Percentiles rank a stretch among this genome's conserved stretches.
phyloP scores from a whole-genome alignment of 2,113 vertebrate species.

The Indicator maculatus region DNA sequence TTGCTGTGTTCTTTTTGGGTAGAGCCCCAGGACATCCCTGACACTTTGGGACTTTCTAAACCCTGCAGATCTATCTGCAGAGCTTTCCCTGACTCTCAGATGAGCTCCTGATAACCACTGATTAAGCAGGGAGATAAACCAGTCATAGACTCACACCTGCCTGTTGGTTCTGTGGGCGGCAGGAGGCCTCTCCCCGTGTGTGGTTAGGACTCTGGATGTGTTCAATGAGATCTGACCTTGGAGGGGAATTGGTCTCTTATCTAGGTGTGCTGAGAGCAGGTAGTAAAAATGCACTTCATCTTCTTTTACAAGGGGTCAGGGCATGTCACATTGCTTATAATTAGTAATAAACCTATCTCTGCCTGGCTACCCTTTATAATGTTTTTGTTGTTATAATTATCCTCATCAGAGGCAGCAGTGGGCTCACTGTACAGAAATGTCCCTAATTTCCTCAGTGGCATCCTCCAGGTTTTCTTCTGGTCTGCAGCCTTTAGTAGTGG shows the following conservation, averaged over 20 bases:
- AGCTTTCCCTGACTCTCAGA: not conserved
- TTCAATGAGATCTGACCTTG: slow-evolving; percentile 82
- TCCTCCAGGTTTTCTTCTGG: not conserved
- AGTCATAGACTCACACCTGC: accelerated
- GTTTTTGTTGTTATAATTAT: slow-evolving; percentile 59
- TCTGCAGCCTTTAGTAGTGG: not conserved
- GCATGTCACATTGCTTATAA: slow-evolving; percentile 59
- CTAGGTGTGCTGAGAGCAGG: slow-evolving; percentile 76
- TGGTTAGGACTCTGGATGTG: slow-evolving; percentile 72
- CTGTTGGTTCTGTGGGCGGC: not conserved
- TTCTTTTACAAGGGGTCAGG: slow-evolving; percentile 71
- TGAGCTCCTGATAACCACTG: not conserved
- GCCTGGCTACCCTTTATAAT: slow-evolving; percentile 60
- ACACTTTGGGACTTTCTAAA: not conserved
- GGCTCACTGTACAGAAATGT: not conserved
- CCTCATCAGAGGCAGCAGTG: not conserved
- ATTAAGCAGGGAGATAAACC: not conserved
- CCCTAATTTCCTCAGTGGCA: not conserved
- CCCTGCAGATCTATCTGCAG: not conserved
- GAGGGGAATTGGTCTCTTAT: slow-evolving; percentile 79
- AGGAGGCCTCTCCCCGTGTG: not conserved
- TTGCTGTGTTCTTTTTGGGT: not conserved
- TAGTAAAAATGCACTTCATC: slow-evolving; percentile 82
- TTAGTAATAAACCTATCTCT: slow-evolving; percentile 70
- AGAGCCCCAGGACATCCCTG: not conserved